A percentile compares a stretch with the other conserved stretches of the same genome.
phyloP scores from a whole-genome alignment of 2,797 vertebrate genomes.

The Acanthurus lineatus region DNA sequence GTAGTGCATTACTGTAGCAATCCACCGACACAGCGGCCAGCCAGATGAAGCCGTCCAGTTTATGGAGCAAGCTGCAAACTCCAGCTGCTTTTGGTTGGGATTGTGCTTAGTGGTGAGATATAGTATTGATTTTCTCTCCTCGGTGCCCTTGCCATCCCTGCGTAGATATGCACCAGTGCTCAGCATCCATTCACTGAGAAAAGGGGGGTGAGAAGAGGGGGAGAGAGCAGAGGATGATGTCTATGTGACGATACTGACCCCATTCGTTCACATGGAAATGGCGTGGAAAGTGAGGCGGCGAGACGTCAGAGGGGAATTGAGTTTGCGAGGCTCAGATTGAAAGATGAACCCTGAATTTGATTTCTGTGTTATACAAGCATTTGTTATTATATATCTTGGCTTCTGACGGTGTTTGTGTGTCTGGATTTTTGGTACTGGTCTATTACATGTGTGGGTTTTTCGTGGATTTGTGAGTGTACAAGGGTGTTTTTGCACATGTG shows the following conservation, averaged over 20 bases:
- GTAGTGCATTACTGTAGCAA: conserved; percentile 79
- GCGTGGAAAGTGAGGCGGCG: conserved; percentile 55
- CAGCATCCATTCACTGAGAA: conserved; percentile 79
- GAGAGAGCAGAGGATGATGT: conserved; percentile 71
- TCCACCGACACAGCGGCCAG: conserved; percentile 78
- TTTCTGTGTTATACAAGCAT: conserved; percentile 74
- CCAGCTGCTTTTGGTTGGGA: conserved; percentile 86
- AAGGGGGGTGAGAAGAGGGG: conserved; percentile 16
- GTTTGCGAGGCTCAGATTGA: conserved; percentile 71
- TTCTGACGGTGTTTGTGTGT: conserved; percentile 62
- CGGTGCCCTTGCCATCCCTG: conserved; percentile 84
- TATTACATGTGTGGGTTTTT: conserved; percentile 45
- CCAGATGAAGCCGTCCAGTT: conserved; percentile 88
- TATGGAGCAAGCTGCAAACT: conserved; percentile 87
- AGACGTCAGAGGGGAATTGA: conserved; percentile 70
- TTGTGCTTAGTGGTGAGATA: conserved; percentile 89
- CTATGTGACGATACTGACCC: conserved; percentile 86
- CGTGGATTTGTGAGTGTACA: conserved; percentile 40
- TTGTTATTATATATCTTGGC: conserved; percentile 67
- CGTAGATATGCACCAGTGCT: conserved; percentile 82
- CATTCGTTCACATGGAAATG: conserved; percentile 82
- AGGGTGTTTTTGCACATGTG: background rate
- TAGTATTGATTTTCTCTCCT: conserved; percentile 86
- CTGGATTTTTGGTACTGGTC: conserved; percentile 43
- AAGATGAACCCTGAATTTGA: conserved; percentile 76